Base-by-base conservation (phyloP, 2,888 invertebrate genomes). In the Philonicus albiceps region DNA sequence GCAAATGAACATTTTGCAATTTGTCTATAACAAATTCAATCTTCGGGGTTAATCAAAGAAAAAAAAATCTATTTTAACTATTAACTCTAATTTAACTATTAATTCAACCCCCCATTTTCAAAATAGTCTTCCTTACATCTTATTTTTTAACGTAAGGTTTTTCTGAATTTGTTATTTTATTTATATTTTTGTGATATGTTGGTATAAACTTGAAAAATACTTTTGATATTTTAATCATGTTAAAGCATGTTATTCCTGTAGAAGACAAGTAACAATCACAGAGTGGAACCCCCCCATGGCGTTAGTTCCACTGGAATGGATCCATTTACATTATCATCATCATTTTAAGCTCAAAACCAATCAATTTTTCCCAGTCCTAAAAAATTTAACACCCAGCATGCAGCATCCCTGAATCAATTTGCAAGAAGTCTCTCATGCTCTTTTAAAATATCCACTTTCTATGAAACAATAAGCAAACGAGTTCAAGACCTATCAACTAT, bases 401-500 rank as follows among this genome's bases (percentile, higher is more conserved):
- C 64, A 64, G 19, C 40, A 43, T 13, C 40, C 55, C 55, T 22
- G 55, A 55, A 55, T 55, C 55, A 55, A 55, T 55, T 55, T 55
- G 55, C 19, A 55, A 55, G 55, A 31, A 74, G 13, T 74, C 73
- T 31, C 31, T 16, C 74, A 30, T 49, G 27, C 31, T 49, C 78
- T 49, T 19, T 80, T 49, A 11, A 8, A 80, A 80, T 53, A 40
- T 31, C 31, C 76, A 76, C 53, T 53, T 74, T 80, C 49, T 31
- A 34, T 64, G 64, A 81, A 55, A 55, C 55, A 81, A 80, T 76
- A 53, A 49, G 13, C 49, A 8, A 43, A 27, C 31, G 34, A 81
- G 81, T 81, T 81, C 55, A 55, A 81, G 55, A 55, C 55, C 34
- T 80, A 80, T 74, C 49, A 53, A 55, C 34, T 74, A 34, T n/a